Evolutionary conservation across 2,113 vertebrate genomes (phyloP).

Genomic region (Pongo pygmaeus): DNA sequence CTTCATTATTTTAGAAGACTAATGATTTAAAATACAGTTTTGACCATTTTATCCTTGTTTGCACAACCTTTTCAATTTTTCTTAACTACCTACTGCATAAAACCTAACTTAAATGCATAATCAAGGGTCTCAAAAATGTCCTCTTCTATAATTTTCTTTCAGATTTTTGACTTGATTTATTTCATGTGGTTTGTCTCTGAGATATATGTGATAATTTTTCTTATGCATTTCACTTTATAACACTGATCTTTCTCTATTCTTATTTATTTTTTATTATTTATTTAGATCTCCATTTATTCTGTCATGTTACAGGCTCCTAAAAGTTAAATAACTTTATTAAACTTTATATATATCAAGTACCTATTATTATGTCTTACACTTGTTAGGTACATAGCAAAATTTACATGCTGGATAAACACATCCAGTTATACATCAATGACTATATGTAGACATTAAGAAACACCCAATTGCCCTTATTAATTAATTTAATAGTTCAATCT

Average conservation of each 20-base stretch:
- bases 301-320: background rate
- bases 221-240: background rate
- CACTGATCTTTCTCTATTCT: background rate
- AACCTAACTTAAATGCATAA: background rate
- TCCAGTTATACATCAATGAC: background rate
- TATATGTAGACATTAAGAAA: background rate
- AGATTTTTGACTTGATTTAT: background rate
- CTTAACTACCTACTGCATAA: background rate
- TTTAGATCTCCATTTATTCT: background rate
- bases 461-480: background rate
- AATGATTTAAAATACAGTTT: background rate
- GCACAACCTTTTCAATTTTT: background rate
- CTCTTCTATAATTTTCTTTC: background rate
- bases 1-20: background rate
- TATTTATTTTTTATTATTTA: background rate
- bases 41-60: background rate
- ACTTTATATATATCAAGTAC: background rate
- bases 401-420: background rate
- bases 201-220: background rate
- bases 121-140: background rate
- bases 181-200: background rate
- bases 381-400: background rate
- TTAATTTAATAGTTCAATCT: background rate
- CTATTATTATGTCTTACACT: background rate
- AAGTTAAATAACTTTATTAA: background rate